Base-by-base conservation (phyloP, 2,113 vertebrate species). In the Epinephelus moara region DNA sequence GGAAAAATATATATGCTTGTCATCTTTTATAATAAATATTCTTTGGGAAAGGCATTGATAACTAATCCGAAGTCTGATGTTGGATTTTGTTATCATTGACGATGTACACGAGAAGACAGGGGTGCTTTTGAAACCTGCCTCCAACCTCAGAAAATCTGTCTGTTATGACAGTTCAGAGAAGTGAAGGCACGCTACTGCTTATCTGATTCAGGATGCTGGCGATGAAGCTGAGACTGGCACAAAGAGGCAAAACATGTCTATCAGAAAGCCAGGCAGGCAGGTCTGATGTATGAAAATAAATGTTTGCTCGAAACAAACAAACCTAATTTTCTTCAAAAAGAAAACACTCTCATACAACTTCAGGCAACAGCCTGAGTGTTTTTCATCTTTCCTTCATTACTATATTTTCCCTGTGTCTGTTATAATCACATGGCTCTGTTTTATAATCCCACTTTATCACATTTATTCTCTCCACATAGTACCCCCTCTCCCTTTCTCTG, bases 11-110 rank as follows among this genome's bases (percentile, higher is more conserved):
- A 93, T 91, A 88, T 49, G 81, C 70, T 69, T 89, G 83, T 86
- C 87, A 85, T 83, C 81, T 67, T 79, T 80, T 84, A 81, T 83
- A 85, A 89, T 90, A 92, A 90, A 91, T 92, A 90, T 90, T 89
- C 76, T 84, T 85, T 81, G 52, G 77, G 30, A 84, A 81, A 78
- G 18, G 40, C 70, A 75, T 42, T 85, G 71, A 84, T 90, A 82
- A 85, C 45, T 68, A 76, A 91, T 87, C 73, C 52, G 81, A 75
- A 84, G 42, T 78, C 49, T 45, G 52, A 59, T 52, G 45, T 72
- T 76, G 70, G 17, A 75, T 81, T 84, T 66, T 82, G 59, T 83
- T 55, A 84, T 79, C 76, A 19, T 6, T 4, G 15, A 77, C 60
- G 62, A 70, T 76, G 17, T 61, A 49, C 47, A 55, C 0, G 4